Base-by-base conservation (phyloP, 2,888 invertebrate genomes). In the Chloromyia formosa region DNA sequence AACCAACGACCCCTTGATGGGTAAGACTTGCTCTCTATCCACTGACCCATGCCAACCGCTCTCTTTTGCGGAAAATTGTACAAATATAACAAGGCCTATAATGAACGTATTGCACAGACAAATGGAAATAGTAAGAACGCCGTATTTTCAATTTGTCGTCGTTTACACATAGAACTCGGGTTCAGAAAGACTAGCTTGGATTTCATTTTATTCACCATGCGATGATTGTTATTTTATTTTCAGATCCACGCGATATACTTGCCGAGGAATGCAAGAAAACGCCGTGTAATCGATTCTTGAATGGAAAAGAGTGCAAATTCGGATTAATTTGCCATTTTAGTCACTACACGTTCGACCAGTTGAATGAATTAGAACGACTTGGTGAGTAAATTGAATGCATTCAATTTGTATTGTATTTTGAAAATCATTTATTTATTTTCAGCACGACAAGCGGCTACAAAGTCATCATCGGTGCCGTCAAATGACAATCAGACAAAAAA, bases 261-360 rank as follows among this genome's bases (percentile, higher is more conserved):
- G 18, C n/a, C 1, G 77, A 79, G 27, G 79, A 80, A 77, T 20
- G 23, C 0, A 54, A 56, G 0, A 80, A 80, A 75, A 76, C 76
- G 7, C 81, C 81, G 0, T 84, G 84, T 60, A 75, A 66, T 1
- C 81, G 82, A 1, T 83, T 77, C 74, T 76, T 80, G n/a, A 78
- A 73, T 1, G 78, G 79, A 1, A 80, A 80, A 23, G 82, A 79
- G 61, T 84, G 84, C 74, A 82, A 81, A 77, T 84, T 83, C 68
- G 81, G 82, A 23, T 66, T 82, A 4, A 78, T 79, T n/a, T 84
- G 84, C 74, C 83, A 82, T 62, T 83, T 78, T 61, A 76, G 81
- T 1, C 84, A 84, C 69, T 84, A 80, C 61, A 82, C 75, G 27
- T 74, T 77, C 1, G 77, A 78, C 0, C 82, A 84, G 66, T 60